Percentiles rank a stretch among this genome's conserved stretches.
phyloP scores from a whole-genome alignment of 2,797 vertebrate species.

The Botia almorhae region DNA sequence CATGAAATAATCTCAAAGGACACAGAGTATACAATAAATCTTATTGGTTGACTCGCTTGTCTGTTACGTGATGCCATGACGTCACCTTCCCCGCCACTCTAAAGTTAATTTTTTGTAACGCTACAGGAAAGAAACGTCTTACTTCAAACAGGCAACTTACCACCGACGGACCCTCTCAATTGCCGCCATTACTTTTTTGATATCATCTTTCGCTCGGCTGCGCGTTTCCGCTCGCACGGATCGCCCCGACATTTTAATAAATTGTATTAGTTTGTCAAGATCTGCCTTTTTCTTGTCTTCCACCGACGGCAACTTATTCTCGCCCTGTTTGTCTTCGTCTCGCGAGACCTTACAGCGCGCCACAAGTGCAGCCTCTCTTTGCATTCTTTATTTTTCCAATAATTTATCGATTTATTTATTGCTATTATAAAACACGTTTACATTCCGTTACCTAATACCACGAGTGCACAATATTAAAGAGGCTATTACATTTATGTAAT shows the following conservation, averaged over 20 bases:
- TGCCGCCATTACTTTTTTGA: slow-evolving; percentile 97
- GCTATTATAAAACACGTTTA: slow-evolving; percentile 53
- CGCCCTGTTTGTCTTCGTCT: slow-evolving; percentile 70
- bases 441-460: neutral
- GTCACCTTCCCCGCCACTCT: slow-evolving; percentile 48
- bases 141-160: slow-evolving; percentile 78
- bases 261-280: slow-evolving; percentile 73
- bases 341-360: slow-evolving; percentile 74
- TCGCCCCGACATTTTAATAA: slow-evolving; percentile 87
- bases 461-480: neutral
- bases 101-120: slow-evolving; percentile 72
- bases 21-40: neutral
- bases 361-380: slow-evolving; percentile 43
- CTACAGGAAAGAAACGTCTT: slow-evolving; percentile 67
- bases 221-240: slow-evolving; percentile 92
- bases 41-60: slow-evolving; percentile 58
- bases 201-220: slow-evolving; percentile 97
- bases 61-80: slow-evolving; percentile 35
- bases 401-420: neutral
- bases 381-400: neutral
- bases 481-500: neutral
- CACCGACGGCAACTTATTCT: slow-evolving; percentile 80
- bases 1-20: neutral
- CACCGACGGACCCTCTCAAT: slow-evolving; percentile 99
- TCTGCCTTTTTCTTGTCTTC: slow-evolving; percentile 55